Percentiles rank a stretch among this genome's conserved stretches.
phyloP scores from a whole-genome alignment of 2,797 vertebrate species.

The Lagocephalus sceleratus region DNA sequence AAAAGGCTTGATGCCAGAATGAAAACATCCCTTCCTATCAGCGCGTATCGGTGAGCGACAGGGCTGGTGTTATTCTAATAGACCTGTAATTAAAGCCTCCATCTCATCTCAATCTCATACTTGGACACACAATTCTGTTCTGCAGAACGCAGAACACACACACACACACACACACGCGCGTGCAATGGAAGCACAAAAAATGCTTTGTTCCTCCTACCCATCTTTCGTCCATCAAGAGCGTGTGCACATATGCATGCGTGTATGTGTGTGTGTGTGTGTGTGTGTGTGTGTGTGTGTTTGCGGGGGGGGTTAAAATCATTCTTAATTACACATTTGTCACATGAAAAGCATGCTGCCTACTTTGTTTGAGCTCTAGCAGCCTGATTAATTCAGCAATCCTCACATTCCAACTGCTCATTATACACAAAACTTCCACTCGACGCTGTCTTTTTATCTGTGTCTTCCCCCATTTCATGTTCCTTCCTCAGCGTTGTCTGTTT shows the following conservation, averaged over 20 bases:
- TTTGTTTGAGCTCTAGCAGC: slow-evolving; percentile 66
- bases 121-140: slow-evolving; percentile 18
- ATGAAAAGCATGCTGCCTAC: slow-evolving; percentile 74
- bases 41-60: slow-evolving; percentile 54
- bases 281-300: slow-evolving; percentile 1
- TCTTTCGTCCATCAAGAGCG: slow-evolving; percentile 61
- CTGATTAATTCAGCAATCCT: slow-evolving; percentile 75
- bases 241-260: slow-evolving; percentile 7
- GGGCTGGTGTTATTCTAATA: slow-evolving; percentile 66
- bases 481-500: slow-evolving; percentile 49
- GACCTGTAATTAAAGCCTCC: slow-evolving; percentile 71
- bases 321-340: slow-evolving; percentile 84
- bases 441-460: slow-evolving; percentile 55
- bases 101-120: slow-evolving; percentile 60
- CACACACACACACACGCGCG: slow-evolving; percentile 25
- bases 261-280: slow-evolving; percentile 20
- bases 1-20: slow-evolving; percentile 53
- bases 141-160: slow-evolving; percentile 38
- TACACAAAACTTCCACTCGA: slow-evolving; percentile 69
- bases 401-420: slow-evolving; percentile 76
- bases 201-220: slow-evolving; percentile 66
- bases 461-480: slow-evolving; percentile 56
- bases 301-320: slow-evolving; percentile 57
- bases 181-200: slow-evolving; percentile 42
- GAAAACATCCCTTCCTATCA: slow-evolving; percentile 61